Conservation (phyloP, 2,113 vertebrate genomes). For the Ivindomyrus marchei region DNA sequence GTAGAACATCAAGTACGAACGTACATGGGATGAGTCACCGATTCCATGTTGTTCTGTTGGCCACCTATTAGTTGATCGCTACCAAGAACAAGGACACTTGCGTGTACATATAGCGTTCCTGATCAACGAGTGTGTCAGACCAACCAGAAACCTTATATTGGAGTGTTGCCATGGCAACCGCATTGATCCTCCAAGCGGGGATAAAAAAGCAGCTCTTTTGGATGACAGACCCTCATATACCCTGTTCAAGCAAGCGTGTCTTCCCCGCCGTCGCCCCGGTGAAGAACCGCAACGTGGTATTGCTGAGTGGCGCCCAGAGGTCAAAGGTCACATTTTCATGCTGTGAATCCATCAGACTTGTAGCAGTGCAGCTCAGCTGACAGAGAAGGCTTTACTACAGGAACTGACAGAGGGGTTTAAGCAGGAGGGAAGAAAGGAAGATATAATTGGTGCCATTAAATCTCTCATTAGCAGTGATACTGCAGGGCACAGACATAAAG, state of each 20-base stretch:
- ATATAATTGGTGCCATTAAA: slow-evolving; percentile 37
- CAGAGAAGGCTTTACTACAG: neutral
- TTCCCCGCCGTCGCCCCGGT: neutral
- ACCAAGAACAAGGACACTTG: neutral
- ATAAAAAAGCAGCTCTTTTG: neutral
- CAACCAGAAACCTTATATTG: neutral
- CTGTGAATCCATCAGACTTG: neutral
- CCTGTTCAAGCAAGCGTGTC: neutral
- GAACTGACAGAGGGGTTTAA: neutral
- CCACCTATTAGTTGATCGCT: neutral
- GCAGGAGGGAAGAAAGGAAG: slow-evolving; percentile 7
- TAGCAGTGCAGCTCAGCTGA: neutral
- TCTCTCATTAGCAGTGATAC: slow-evolving; percentile 12
- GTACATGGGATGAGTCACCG: neutral
- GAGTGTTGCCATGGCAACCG: neutral
- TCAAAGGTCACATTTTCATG: neutral
- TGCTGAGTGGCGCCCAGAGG: neutral
- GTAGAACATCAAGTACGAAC: neutral
- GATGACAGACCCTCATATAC: slow-evolving; percentile 1
- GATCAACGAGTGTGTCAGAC: neutral
- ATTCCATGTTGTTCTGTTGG: neutral
- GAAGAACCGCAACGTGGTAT: neutral
- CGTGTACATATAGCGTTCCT: neutral
- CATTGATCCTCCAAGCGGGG: neutral
- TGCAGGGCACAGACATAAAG: neutral